Conservation (phyloP, 1,140 invertebrate genomes). For the Cepaea nemoralis region DNA sequence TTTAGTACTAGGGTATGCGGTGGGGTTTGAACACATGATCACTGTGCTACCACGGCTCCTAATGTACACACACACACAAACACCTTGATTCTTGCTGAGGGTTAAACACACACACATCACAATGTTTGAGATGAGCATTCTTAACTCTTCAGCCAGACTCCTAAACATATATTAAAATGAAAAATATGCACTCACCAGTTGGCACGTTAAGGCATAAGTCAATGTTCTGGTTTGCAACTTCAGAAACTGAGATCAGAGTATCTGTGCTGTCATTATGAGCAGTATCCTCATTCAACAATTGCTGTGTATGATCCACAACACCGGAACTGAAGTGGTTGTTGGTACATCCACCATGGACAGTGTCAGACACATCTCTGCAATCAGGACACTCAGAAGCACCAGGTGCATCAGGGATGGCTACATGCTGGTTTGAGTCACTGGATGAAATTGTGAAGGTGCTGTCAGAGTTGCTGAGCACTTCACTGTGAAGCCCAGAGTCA, state of each 20-base stretch:
- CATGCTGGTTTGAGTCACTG: constrained; percentile 39
- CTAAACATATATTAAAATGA: not conserved
- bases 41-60: too few species aligned
- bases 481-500: constrained; percentile 67
- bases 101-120: too few species aligned
- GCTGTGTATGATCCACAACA: not conserved
- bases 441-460: constrained; percentile 49
- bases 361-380: not conserved
- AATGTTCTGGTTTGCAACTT: not conserved
- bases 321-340: not conserved
- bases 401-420: constrained; percentile 16
- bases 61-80: too few species aligned
- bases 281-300: not conserved
- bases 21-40: too few species aligned
- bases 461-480: constrained; percentile 62
- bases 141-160: too few species aligned
- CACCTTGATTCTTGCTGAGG: too few species aligned
- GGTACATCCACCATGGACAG: not conserved
- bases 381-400: not conserved
- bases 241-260: not conserved
- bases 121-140: too few species aligned
- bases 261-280: not conserved
- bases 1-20: too few species aligned
- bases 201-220: not conserved
- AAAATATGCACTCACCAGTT: not conserved